These are phyloP conservation scores for Keiferia lycopersicella DNA, from an alignment of 2,888 invertebrate species.

Conservation along the genomic window DNA sequence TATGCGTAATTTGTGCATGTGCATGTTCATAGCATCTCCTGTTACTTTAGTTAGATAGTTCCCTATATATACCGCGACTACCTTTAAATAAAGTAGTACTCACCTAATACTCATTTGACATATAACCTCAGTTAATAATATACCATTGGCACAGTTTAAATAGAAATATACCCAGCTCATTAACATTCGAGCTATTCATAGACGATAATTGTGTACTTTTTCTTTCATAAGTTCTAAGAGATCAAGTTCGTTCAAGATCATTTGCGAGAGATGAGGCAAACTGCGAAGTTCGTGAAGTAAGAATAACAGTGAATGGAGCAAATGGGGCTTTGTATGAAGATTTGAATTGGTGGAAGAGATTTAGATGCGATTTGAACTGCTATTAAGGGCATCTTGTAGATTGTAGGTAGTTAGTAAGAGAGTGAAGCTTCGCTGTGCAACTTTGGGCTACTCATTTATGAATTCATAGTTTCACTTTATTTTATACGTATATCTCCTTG, in stretches of 20 bases:
- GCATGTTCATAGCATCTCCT: too few species aligned
- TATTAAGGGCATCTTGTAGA: slow-evolving; percentile 4
- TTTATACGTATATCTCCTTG: too few species aligned
- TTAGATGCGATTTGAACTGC: not conserved
- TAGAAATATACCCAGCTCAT: not conserved
- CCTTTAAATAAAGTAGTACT: not conserved
- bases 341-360: not conserved
- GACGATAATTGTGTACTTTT: not conserved
- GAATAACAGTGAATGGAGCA: too few species aligned
- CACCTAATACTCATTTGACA: not conserved
- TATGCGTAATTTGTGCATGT: too few species aligned
- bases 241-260: slow-evolving; percentile 6
- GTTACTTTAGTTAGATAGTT: too few species aligned
- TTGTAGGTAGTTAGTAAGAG: not conserved
- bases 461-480: too few species aligned
- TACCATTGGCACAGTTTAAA: not conserved
- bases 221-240: slow-evolving; percentile 8
- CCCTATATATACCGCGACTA: too few species aligned
- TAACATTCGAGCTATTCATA: slow-evolving; percentile 1
- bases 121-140: not conserved
- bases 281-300: not conserved
- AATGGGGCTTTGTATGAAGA: slow-evolving; percentile 6
- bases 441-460: too few species aligned
- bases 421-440: not conserved
- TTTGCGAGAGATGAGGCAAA: slow-evolving; percentile 1